Conservation (phyloP, 2,113 vertebrate genomes). For the Leptodactylus fuscus region DNA sequence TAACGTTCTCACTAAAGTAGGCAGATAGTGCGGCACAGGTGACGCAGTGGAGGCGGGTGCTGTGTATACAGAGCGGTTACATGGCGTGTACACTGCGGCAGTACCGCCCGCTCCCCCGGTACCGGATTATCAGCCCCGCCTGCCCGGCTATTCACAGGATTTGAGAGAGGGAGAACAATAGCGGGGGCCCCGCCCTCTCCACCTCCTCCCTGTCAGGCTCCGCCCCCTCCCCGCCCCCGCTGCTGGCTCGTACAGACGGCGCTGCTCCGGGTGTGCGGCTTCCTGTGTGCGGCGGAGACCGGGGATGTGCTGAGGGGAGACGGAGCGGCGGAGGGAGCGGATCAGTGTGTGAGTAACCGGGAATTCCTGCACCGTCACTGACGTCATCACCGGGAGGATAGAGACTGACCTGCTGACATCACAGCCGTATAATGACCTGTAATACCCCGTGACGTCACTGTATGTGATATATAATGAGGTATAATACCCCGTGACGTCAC, state of each 20-base stretch:
- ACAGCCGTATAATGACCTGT: no score
- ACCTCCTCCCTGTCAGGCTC: neutral
- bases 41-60: no score
- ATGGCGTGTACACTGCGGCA: neutral
- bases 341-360: neutral
- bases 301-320: neutral
- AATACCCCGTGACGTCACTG: no score
- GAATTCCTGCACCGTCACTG: neutral
- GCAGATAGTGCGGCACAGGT: neutral
- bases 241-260: neutral
- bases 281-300: neutral
- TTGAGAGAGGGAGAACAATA: conserved; percentile 10
- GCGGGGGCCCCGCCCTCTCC: neutral
- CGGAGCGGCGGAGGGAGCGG: neutral
- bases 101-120: neutral
- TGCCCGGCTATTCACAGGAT: neutral
- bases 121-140: neutral
- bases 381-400: neutral
- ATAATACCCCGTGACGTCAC: no score
- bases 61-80: no score
- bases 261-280: neutral
- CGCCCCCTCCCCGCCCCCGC: neutral
- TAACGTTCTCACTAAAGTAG: neutral
- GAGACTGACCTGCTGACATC: no score
- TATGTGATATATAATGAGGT: no score